phyloP scores from a whole-genome alignment of 2,888 invertebrate genomes.

The Drosophila kanekoi region DNA sequence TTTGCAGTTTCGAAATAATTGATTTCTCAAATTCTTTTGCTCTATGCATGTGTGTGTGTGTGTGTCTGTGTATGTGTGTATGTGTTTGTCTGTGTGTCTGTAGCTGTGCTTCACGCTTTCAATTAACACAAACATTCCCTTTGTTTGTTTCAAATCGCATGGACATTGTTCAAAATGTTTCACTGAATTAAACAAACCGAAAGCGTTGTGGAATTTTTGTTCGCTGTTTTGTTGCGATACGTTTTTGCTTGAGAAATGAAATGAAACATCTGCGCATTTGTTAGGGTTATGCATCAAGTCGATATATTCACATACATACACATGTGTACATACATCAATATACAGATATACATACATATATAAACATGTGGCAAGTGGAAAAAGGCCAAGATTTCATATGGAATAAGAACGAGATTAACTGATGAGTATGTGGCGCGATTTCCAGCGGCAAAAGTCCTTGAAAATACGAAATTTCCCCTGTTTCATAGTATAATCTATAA shows the following conservation, averaged over 20 bases:
- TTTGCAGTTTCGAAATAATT: slow-evolving; percentile 81
- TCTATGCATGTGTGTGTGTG: slow-evolving; percentile 27
- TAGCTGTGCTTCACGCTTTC: slow-evolving; percentile 74
- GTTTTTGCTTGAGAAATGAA: slow-evolving; percentile 48
- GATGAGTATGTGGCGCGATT: slow-evolving; percentile 2
- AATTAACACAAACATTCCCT: slow-evolving; percentile 79
- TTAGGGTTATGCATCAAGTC: slow-evolving; percentile 72
- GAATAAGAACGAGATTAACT: slow-evolving; percentile 6
- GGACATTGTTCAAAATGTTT: slow-evolving; percentile 78
- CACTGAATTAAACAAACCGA: slow-evolving; percentile 62
- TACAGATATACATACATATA: not conserved
- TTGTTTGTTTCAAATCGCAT: slow-evolving; percentile 80
- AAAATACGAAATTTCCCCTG: not conserved
- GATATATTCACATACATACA: slow-evolving; percentile 24
- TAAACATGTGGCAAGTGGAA: slow-evolving; percentile 14
- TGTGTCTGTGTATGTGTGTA: slow-evolving; percentile 15
- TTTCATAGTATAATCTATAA: no score
- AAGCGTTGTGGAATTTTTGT: slow-evolving; percentile 65
- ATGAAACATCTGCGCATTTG: slow-evolving; percentile 76
- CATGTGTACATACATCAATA: slow-evolving; percentile 6
- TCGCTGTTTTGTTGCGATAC: slow-evolving; percentile 20
- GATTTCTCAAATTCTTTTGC: slow-evolving; percentile 76
- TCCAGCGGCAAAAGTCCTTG: slow-evolving; percentile 7
- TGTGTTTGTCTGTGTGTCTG: slow-evolving; percentile 14
- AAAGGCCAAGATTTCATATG: slow-evolving; percentile 25